Conservation (phyloP, 2,113 vertebrate species). For the Camelus dromedarius region DNA sequence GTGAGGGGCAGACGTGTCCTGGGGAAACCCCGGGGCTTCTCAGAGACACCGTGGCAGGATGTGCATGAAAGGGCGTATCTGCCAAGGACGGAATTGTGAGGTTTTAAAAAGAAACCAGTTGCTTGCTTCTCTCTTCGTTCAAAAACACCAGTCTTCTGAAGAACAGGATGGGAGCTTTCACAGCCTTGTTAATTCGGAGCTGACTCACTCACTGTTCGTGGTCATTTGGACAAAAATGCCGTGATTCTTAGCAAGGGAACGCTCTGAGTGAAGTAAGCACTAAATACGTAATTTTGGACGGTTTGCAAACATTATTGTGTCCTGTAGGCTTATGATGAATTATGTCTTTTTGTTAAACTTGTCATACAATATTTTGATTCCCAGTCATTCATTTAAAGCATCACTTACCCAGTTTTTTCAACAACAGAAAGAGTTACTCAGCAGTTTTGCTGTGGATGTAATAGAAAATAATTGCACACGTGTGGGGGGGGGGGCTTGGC, state of each 20-base stretch:
- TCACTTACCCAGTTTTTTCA: not conserved
- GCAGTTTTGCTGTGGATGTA: not conserved
- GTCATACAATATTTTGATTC: conserved; percentile 46
- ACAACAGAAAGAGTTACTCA: not conserved
- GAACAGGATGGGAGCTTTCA: conserved; percentile 10
- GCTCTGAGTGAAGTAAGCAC: conserved; percentile 43
- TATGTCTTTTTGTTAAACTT: conserved; percentile 36
- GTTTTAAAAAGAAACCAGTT: conserved; percentile 9
- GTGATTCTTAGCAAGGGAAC: conserved; percentile 51
- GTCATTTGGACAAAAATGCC: conserved; percentile 41
- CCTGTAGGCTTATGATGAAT: not conserved
- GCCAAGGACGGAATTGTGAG: not conserved
- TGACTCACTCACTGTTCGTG: conserved; percentile 39
- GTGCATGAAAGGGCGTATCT: not conserved
- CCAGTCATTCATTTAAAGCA: conserved; percentile 43
- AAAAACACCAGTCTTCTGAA: conserved; percentile 31
- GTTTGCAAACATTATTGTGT: conserved; percentile 5
- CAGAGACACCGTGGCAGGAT: not conserved
- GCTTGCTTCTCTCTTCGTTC: conserved; percentile 34
- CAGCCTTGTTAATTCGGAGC: not conserved
- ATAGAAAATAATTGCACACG: not conserved
- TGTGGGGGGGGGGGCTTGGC: not conserved
- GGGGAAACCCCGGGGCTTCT: conserved; percentile 29
- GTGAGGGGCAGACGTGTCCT: not conserved
- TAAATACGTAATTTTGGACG: not conserved